phyloP scores from a whole-genome alignment of 2,113 vertebrate genomes.

The Malurus alboscapulatus region DNA sequence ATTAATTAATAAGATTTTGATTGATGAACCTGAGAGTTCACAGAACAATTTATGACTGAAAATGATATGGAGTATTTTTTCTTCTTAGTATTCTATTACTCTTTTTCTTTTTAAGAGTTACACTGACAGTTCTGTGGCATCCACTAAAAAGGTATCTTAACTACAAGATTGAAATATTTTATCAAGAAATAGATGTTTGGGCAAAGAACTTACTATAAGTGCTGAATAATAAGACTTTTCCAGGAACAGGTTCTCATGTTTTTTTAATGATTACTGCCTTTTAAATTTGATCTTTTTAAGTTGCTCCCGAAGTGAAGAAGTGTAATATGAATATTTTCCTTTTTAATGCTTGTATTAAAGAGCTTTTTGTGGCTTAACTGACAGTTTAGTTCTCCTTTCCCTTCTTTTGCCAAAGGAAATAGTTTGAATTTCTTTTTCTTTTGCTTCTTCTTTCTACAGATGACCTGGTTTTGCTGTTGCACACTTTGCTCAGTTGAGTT shows the following conservation, averaged over 20 bases:
- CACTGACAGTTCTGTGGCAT: neutral
- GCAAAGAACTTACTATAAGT: neutral
- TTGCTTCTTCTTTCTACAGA: neutral
- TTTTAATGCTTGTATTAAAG: neutral
- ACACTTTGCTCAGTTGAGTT: neutral
- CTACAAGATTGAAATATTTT: neutral
- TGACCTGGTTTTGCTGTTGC: neutral
- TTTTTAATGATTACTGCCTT: neutral
- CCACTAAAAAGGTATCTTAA: neutral
- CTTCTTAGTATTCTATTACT: neutral
- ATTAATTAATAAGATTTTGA: neutral
- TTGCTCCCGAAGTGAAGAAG: neutral
- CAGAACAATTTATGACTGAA: neutral
- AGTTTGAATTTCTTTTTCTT: neutral
- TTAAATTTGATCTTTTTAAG: neutral
- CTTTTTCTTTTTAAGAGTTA: neutral
- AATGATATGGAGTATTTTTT: neutral
- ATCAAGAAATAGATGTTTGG: neutral
- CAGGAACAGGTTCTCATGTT: neutral
- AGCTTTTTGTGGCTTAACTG: neutral
- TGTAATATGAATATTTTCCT: neutral
- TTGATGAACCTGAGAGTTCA: neutral
- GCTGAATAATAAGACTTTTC: neutral
- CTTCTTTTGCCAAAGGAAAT: constrained; percentile 5
- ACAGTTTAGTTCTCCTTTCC: neutral